Base-by-base conservation (phyloP, 2,113 vertebrate species). In the Bos javanicus region DNA sequence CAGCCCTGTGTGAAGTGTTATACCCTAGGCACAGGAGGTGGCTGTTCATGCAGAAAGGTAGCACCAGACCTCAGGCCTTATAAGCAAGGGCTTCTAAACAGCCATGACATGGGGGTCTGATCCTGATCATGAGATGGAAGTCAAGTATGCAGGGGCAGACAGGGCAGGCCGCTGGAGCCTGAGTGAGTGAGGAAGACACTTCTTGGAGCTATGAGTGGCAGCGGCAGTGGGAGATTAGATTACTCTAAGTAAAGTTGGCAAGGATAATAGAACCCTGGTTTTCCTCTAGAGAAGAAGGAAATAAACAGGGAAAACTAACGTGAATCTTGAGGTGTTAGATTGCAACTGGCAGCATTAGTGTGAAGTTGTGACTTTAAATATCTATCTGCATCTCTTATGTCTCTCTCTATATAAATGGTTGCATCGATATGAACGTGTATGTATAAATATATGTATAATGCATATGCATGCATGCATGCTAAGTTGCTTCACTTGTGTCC, bases 331-430 rank as follows among this genome's bases (percentile, higher is more conserved):
- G 9, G 13, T 83, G 5, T 52, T 88, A 67, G 52, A 74, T n/a
- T 76, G 36, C 59, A 39, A 1, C 43, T 91, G 33, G 52, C 14
- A n/a, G 19, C 56, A 17, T 80, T 78, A 10, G 2, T 88, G 17
- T 86, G 33, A 94, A 90, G 54, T 60, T 19, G 33, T 95, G 59
- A 92, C 39, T 90, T n/a, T 12, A 90, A 91, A 60, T 16, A 50
- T 54, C 26, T 64, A 6, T 94, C 26, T 54, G 30, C n/a, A 9
- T 94, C 26, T 67, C 39, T 93, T 71, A 15, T 59, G 39, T 57
- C 23, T 43, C 3, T 60, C 14, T 74, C 43, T 87, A 1, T 25
- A 25, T 82, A 50, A 50, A 56, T 56, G 88, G 74, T 54, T 39
- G 19, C 36, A n/a, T 52, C 59, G 13, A 52, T 48, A 62, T 57